Evolutionary conservation across 2,888 invertebrate genomes (phyloP).

Genomic region (Eupelmus urozonus): DNA sequence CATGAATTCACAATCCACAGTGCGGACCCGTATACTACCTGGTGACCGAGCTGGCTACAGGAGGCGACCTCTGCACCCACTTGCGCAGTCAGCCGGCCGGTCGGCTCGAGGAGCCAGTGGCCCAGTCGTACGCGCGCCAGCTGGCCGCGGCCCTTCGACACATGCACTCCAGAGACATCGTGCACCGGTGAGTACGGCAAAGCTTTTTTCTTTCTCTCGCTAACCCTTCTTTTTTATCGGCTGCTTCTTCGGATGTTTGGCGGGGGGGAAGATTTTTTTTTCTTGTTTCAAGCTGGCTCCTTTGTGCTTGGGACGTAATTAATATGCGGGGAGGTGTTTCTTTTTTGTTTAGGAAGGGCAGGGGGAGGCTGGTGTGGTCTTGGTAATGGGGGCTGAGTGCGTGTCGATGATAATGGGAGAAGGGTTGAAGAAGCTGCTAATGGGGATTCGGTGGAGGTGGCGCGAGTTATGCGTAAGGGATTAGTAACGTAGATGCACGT

Average conservation of each 20-base stretch:
- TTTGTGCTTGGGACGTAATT: conserved; percentile 12
- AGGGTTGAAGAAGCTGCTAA: conserved; percentile 16
- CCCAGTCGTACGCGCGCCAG: conserved; percentile 82
- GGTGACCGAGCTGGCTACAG: conserved; percentile 85
- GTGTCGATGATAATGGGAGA: conserved; percentile 16
- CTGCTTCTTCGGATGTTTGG: neutral
- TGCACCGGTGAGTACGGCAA: conserved; percentile 81
- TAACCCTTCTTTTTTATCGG: neutral
- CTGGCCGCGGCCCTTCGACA: conserved; percentile 84
- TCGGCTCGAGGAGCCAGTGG: conserved; percentile 80
- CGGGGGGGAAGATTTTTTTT: neutral
- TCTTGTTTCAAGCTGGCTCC: neutral
- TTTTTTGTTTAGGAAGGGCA: neutral
- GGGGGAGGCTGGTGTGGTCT: neutral
- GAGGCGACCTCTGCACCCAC: conserved; percentile 84
- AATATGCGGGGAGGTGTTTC: conserved; percentile 12
- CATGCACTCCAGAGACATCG: conserved; percentile 83
- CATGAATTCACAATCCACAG: conserved; percentile 76
- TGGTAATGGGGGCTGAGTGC: neutral
- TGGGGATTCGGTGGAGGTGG: conserved; percentile 2
- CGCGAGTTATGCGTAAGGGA: conserved; percentile 13
- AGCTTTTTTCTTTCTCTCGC: neutral
- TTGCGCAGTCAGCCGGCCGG: conserved; percentile 81
- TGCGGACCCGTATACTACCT: conserved; percentile 85
- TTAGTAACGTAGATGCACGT: neutral